Evolutionary conservation across 2,888 invertebrate species (phyloP).

Genomic region (Ichneumoninae sp.): DNA sequence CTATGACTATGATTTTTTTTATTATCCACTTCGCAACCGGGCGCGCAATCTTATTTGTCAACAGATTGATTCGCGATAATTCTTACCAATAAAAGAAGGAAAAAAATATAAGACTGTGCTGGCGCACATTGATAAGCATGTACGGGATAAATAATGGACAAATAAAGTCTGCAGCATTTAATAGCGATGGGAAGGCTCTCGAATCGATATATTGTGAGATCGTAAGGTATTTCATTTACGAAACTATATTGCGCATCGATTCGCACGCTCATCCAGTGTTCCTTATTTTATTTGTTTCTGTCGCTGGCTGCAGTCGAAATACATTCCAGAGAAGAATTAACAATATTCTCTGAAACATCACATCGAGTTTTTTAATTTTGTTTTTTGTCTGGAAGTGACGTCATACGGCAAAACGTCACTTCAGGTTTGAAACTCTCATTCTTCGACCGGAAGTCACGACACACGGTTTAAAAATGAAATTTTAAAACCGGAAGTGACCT

Average conservation of each 20-base stretch:
- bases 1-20: background rate
- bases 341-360: background rate
- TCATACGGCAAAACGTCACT: too few relatives aligned
- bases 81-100: slow-evolving; percentile 7
- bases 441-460: too few relatives aligned
- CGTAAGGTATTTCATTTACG: background rate
- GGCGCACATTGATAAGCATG: slow-evolving; percentile 42
- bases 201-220: background rate
- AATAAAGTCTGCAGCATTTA: slow-evolving; percentile 31
- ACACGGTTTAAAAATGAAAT: too few relatives aligned
- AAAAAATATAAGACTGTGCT: slow-evolving; percentile 25
- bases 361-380: background rate
- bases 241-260: background rate
- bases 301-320: too few relatives aligned
- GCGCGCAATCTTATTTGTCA: background rate
- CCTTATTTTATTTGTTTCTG: background rate
- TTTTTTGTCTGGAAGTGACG: too few relatives aligned
- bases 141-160: slow-evolving; percentile 33
- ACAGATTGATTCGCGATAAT: slow-evolving; percentile 4
- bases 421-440: too few relatives aligned
- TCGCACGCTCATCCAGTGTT: background rate
- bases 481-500: too few relatives aligned
- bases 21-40: slow-evolving; percentile 5
- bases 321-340: too few relatives aligned
- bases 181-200: background rate